Evolutionary conservation across 2,797 vertebrate genomes (phyloP).

Genomic region (Helostoma temminkii): DNA sequence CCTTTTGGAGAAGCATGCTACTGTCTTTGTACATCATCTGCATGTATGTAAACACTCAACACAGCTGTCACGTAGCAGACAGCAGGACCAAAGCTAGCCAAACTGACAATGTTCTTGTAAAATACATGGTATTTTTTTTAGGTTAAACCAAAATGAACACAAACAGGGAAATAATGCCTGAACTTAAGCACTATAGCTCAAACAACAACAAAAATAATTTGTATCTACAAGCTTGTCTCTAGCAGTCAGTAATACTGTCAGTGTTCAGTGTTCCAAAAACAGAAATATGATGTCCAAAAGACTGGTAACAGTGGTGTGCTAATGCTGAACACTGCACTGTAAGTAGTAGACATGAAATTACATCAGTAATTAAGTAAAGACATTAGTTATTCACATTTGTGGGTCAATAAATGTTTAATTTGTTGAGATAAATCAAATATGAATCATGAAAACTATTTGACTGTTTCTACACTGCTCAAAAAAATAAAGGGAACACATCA

Average conservation of each 20-base stretch:
- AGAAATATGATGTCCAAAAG: neutral
- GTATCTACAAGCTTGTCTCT: neutral
- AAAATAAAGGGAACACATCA: no score
- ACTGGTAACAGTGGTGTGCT: neutral
- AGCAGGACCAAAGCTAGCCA: conserved; percentile 9
- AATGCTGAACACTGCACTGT: neutral
- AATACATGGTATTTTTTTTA: conserved; percentile 2
- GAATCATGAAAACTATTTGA: neutral
- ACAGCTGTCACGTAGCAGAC: conserved; percentile 39
- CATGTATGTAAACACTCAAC: conserved; percentile 7
- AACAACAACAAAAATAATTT: neutral
- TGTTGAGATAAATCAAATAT: neutral
- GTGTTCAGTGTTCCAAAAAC: neutral
- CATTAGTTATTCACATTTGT: neutral
- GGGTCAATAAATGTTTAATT: neutral
- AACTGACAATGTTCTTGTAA: neutral
- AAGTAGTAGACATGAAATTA: no score
- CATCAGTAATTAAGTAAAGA: neutral
- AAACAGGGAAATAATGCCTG: neutral
- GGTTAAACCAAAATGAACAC: conserved; percentile 8
- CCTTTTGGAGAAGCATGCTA: neutral
- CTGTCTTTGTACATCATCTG: conserved; percentile 18
- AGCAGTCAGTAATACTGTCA: neutral
- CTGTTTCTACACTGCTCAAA: no score
- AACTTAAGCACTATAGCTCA: neutral